Evolutionary conservation across 2,113 vertebrate genomes (phyloP), one percentile per base, ranked within the genome.

Genomic region (Merops nubicus): DNA sequence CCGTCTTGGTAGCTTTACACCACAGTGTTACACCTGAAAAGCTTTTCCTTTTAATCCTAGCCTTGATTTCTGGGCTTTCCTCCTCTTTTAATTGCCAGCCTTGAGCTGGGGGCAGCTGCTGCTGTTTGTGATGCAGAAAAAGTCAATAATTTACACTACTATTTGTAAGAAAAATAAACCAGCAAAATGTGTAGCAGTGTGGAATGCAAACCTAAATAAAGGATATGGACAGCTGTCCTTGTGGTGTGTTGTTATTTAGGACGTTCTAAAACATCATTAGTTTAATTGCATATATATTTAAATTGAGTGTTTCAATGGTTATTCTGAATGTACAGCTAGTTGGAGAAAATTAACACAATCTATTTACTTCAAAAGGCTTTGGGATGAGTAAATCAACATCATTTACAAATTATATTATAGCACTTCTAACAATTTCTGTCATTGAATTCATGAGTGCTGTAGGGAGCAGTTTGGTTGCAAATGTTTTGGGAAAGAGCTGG

Each of bases 181-280:
- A 59, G 53, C 40, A 56, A 79, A 78, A 87, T 65, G 62, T 7
- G 70, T 47, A 50, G 53, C 73, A 90, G 69, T 3, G 40, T 8
- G 20, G 76, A 64, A 40, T 20, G n/a, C 13, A 74, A 92, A 73
- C 43, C 78, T 38, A 81, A 90, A 42, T 26, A 69, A 72, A 69
- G 81, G 88, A 62, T 84, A 95, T 20, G 96, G 97, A 97, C 94
- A 98, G 96, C 96, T 98, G 94, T 97, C 92, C 95, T 82, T 54
- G 22, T 4, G 84, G 81, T 63, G 89, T 69, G 84, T 54, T 95
- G 93, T 95, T 94, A 87, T 92, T 96, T 93, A 96, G 96, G 92
- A 48, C 91, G 80, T 78, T 97, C 84, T 94, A 90, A 95, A 97
- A 96, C 94, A 95, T 97, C 89, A 97, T 97, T 97, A 97, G 92